These are phyloP conservation scores for Dufourea novaeangliae DNA, from an alignment of 1,140 invertebrate species.

Conservation along the genomic window DNA sequence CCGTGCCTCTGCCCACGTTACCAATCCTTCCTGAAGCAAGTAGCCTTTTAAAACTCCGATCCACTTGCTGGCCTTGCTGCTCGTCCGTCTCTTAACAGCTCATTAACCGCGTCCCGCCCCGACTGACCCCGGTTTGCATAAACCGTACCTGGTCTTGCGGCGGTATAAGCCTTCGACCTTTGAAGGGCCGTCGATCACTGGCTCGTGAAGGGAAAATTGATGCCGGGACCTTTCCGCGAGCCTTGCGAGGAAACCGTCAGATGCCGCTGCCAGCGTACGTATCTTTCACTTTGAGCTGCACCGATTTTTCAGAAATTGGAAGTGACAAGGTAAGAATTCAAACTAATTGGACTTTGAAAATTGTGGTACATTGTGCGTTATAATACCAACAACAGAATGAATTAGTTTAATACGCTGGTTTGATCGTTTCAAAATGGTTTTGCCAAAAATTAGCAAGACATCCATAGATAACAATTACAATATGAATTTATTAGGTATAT, in stretches of 20 bases:
- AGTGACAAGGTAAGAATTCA: background rate
- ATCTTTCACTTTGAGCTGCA: background rate
- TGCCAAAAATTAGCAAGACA: no score
- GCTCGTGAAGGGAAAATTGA: background rate
- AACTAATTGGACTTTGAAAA: no score
- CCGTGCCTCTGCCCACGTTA: constrained; percentile 22
- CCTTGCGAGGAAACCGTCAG: background rate
- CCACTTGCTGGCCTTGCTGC: constrained; percentile 52
- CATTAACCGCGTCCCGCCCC: constrained; percentile 71
- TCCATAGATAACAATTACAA: no score
- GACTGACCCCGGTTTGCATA: constrained; percentile 62
- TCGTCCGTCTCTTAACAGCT: constrained; percentile 71
- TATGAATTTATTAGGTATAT: no score
- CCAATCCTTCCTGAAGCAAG: constrained; percentile 19
- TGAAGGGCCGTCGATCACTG: constrained; percentile 19
- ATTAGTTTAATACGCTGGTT: no score
- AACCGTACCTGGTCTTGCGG: constrained; percentile 25
- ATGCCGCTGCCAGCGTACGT: background rate
- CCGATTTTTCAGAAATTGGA: background rate
- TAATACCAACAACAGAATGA: no score
- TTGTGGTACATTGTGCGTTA: no score
- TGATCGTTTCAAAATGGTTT: no score
- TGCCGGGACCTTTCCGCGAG: background rate
- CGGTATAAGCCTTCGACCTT: constrained; percentile 30
- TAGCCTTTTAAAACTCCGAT: constrained; percentile 40